Conservation (phyloP, 2,113 vertebrate genomes). For the Oryzias melastigma region DNA sequence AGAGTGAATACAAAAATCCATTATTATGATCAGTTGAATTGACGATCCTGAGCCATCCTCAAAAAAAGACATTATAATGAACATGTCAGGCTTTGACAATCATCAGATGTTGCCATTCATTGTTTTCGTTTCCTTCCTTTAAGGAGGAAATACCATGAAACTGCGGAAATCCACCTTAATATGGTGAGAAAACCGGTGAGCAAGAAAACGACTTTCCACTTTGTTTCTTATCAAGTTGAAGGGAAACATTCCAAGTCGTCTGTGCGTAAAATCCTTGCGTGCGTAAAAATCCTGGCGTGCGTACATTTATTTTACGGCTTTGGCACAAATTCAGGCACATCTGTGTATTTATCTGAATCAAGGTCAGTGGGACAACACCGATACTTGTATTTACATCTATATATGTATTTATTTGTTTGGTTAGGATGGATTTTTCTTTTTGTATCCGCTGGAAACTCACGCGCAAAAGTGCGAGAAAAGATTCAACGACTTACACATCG, state of each 20-base stretch:
- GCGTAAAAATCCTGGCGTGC: slow-evolving; percentile 23
- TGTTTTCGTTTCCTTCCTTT: slow-evolving; percentile 71
- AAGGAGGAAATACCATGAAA: slow-evolving; percentile 51
- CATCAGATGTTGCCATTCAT: slow-evolving; percentile 38
- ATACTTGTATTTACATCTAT: no score
- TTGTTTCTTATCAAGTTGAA: not conserved
- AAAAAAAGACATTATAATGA: no score
- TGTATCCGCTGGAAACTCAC: slow-evolving; percentile 1
- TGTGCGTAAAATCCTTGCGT: not conserved
- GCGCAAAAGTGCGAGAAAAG: not conserved
- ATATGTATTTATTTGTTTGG: not conserved
- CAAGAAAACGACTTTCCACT: slow-evolving; percentile 8
- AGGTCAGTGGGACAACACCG: not conserved
- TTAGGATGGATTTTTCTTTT: not conserved
- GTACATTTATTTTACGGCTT: not conserved
- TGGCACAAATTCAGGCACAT: not conserved
- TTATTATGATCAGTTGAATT: not conserved
- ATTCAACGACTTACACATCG: slow-evolving; percentile 64
- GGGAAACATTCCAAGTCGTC: not conserved
- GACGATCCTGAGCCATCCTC: no score
- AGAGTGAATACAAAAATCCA: not conserved
- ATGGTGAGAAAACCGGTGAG: slow-evolving; percentile 36
- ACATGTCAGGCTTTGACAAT: no score
- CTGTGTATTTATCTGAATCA: not conserved
- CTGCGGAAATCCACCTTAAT: slow-evolving; percentile 54